Evolutionary conservation across 2,797 vertebrate species (phyloP).

Genomic region (Amniataba percoides): DNA sequence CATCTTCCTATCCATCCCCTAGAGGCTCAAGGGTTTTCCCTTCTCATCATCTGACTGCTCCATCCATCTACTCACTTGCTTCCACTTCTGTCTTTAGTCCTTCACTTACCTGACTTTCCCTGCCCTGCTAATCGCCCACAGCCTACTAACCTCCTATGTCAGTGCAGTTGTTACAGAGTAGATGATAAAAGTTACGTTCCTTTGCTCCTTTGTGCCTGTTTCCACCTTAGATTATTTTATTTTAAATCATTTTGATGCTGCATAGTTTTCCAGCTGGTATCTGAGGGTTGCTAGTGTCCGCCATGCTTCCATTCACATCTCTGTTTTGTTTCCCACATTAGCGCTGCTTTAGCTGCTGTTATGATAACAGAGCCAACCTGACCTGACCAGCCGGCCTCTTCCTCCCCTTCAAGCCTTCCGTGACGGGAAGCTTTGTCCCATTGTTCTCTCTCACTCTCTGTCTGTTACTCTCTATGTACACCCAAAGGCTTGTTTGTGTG

Average conservation of each 20-base stretch:
- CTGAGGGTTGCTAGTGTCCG: conserved; percentile 8
- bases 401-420: conserved; percentile 64
- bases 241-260: neutral
- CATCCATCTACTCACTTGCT: too few relatives aligned
- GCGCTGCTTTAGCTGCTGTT: conserved; percentile 65
- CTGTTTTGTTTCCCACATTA: conserved; percentile 70
- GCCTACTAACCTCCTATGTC: too few relatives aligned
- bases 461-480: conserved; percentile 4
- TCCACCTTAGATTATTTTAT: neutral
- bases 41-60: too few relatives aligned
- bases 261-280: neutral
- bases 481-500: conserved; percentile 46
- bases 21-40: too few relatives aligned
- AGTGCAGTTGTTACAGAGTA: too few relatives aligned
- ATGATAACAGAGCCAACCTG: conserved; percentile 72
- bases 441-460: conserved; percentile 56
- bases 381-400: conserved; percentile 61
- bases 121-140: too few relatives aligned
- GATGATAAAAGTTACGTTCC: neutral
- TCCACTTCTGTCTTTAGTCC: too few relatives aligned
- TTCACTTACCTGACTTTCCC: too few relatives aligned
- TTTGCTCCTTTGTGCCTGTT: neutral
- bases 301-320: conserved; percentile 38
- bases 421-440: conserved; percentile 66
- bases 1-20: too few relatives aligned